phyloP scores from a whole-genome alignment of 2,113 vertebrate species.

The Oceanites oceanicus region DNA sequence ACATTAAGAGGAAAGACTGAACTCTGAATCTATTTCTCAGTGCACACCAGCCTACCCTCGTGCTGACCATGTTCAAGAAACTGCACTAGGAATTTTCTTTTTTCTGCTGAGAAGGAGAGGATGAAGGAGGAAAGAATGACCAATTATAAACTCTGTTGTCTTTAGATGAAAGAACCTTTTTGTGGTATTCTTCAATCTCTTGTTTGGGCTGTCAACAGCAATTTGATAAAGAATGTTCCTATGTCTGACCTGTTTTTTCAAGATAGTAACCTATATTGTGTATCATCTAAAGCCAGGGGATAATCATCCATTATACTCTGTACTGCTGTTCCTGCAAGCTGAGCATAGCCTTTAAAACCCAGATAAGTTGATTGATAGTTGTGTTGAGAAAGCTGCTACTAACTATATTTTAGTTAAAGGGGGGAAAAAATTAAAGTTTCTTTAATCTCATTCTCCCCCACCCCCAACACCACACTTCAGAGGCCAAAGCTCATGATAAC shows the following conservation, averaged over 20 bases:
- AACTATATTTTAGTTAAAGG: constrained; percentile 55
- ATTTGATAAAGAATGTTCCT: constrained; percentile 78
- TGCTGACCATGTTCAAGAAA: constrained; percentile 69
- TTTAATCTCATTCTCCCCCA: constrained; percentile 68
- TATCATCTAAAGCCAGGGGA: constrained; percentile 58
- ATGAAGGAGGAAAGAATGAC: constrained; percentile 71
- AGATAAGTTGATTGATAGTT: constrained; percentile 52
- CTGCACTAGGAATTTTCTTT: constrained; percentile 63
- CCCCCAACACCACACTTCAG: constrained; percentile 73
- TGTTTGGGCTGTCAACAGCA: constrained; percentile 82
- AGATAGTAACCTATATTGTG: constrained; percentile 76
- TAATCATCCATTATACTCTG: constrained; percentile 59
- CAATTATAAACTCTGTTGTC: constrained; percentile 77
- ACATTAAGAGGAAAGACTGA: background rate
- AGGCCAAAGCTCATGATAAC: constrained; percentile 76
- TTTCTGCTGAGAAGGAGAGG: constrained; percentile 73
- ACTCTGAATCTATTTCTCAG: constrained; percentile 10
- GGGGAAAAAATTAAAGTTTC: constrained; percentile 52
- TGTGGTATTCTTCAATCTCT: constrained; percentile 74
- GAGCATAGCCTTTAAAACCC: constrained; percentile 64
- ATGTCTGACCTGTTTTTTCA: constrained; percentile 80
- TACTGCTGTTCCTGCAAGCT: constrained; percentile 17
- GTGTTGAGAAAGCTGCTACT: constrained; percentile 51
- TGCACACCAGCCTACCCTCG: constrained; percentile 22
- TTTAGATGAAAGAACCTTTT: constrained; percentile 82